Conservation (phyloP, 53 echinoderm and acorn worm species). For the Glandiceps talaboti region DNA sequence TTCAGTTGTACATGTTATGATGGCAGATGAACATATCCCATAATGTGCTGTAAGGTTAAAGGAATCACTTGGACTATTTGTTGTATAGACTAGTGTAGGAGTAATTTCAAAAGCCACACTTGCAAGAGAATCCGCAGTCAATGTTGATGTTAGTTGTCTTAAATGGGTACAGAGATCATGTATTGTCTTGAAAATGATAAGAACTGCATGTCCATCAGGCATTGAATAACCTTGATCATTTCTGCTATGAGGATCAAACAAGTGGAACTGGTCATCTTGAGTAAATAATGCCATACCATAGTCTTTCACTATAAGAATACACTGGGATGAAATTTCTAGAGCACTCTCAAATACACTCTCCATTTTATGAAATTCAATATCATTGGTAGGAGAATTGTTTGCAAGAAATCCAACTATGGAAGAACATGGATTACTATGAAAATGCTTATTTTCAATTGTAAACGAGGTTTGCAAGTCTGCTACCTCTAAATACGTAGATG, state of each 20-base stretch:
- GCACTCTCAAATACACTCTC: not conserved
- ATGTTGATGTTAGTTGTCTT: not conserved
- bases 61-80: too few species aligned
- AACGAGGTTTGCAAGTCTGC: not conserved
- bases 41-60: too few species aligned
- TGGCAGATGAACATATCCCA: too few species aligned
- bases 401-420: not conserved
- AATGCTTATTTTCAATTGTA: not conserved
- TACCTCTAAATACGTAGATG: not conserved
- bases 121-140: too few species aligned
- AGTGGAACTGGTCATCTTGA: not conserved
- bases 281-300: not conserved
- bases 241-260: not conserved
- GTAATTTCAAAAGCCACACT: too few species aligned
- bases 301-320: not conserved
- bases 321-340: not conserved
- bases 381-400: not conserved
- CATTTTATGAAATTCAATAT: not conserved
- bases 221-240: not conserved
- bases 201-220: not conserved
- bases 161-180: not conserved
- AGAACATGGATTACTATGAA: not conserved
- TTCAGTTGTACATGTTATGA: too few species aligned
- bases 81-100: too few species aligned
- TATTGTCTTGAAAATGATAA: not conserved